Conservation (phyloP, 1,140 invertebrate species). For the Caenorhabditis briggsae region DNA sequence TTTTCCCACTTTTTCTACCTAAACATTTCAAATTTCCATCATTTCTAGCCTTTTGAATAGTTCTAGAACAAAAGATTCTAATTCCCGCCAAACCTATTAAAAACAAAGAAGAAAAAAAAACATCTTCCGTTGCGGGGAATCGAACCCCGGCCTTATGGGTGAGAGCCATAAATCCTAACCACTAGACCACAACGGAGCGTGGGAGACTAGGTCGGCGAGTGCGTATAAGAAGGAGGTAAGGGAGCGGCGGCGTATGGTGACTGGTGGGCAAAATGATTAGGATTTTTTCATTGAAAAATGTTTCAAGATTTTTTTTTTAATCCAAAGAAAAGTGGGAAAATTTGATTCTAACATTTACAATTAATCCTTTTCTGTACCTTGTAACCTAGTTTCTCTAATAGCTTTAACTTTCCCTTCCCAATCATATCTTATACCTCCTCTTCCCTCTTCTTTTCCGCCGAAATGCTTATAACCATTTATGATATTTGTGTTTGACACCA, state of each 20-base stretch:
- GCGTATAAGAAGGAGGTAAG: background rate
- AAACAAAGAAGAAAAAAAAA: background rate
- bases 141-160: constrained; percentile 87
- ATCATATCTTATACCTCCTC: background rate
- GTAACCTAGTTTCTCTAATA: no score
- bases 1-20: background rate
- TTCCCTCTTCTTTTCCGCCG: background rate
- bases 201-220: no score
- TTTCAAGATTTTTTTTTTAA: no score
- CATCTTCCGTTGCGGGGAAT: constrained; percentile 83
- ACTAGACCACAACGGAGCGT: constrained; percentile 66
- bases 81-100: background rate
- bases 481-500: constrained; percentile 50
- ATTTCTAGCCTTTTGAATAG: no score
- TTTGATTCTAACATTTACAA: no score
- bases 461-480: constrained; percentile 53
- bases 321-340: no score
- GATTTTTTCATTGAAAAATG: no score
- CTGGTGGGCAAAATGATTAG: background rate
- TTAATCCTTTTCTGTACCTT: no score
- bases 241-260: no score
- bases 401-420: background rate
- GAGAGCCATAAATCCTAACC: constrained; percentile 88
- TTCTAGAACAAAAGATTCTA: no score
- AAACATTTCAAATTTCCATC: no score